Conservation (phyloP, 2,113 vertebrate species). For the Prionailurus viverrinus region DNA sequence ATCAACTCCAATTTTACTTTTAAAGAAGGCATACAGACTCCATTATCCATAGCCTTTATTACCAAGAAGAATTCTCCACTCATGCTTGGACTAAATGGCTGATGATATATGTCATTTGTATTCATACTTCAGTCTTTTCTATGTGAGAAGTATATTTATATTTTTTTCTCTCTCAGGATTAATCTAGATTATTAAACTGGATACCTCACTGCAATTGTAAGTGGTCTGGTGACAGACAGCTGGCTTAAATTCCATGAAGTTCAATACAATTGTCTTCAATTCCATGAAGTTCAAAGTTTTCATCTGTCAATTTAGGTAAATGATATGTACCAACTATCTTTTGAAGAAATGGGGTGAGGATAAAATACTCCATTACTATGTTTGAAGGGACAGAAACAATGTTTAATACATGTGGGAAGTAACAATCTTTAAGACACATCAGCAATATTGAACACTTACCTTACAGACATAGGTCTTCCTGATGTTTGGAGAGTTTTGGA, state of each 20-base stretch:
- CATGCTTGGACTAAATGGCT: fast-evolving
- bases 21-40: neutral
- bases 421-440: neutral
- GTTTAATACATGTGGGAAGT: neutral
- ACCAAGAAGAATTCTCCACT: neutral
- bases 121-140: neutral
- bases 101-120: neutral
- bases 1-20: neutral
- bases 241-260: neutral
- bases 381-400: neutral
- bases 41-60: neutral
- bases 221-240: neutral
- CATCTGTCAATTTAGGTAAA: neutral
- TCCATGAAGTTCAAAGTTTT: neutral
- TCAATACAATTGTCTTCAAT: neutral
- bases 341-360: neutral
- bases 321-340: neutral
- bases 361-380: neutral
- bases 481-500: neutral
- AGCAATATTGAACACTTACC: neutral
- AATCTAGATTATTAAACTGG: neutral
- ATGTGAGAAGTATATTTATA: neutral
- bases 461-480: neutral
- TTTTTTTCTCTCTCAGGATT: neutral
- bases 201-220: neutral